Percentiles rank a stretch among this genome's conserved stretches.
Evolutionary conservation across 2,888 invertebrate species (phyloP).

Genomic region (Sericinus montela): DNA sequence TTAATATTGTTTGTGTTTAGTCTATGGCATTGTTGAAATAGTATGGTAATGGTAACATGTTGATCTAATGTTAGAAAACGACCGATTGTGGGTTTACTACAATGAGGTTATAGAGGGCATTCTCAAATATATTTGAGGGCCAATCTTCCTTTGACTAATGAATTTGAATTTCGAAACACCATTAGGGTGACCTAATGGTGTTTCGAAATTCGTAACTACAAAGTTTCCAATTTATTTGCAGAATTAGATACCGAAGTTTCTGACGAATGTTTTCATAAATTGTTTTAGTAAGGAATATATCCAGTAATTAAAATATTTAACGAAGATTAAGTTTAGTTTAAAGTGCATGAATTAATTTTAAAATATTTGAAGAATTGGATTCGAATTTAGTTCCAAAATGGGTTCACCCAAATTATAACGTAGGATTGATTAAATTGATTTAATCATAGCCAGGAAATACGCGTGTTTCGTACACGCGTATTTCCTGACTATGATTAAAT

Average conservation of each 20-base stretch:
- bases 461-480: too few species aligned
- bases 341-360: too few species aligned
- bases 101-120: constrained; percentile 46
- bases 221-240: constrained; percentile 30
- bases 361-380: too few species aligned
- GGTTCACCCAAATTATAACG: too few species aligned
- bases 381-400: too few species aligned
- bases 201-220: constrained; percentile 53
- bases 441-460: too few species aligned
- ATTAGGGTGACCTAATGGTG: constrained; percentile 55
- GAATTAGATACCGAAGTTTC: constrained; percentile 19
- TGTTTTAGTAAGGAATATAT: neutral
- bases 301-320: too few species aligned
- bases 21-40: constrained; percentile 25
- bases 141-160: constrained; percentile 64
- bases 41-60: constrained; percentile 26
- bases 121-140: neutral
- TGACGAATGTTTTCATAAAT: neutral
- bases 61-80: constrained; percentile 35
- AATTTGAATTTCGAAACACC: too few species aligned
- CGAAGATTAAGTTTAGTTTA: too few species aligned
- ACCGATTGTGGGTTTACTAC: constrained; percentile 60
- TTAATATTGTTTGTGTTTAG: constrained; percentile 13
- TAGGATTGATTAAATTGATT: too few species aligned
- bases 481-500: too few species aligned